Conservation (phyloP, 2,888 invertebrate genomes). For the Lithophane leautieri region DNA sequence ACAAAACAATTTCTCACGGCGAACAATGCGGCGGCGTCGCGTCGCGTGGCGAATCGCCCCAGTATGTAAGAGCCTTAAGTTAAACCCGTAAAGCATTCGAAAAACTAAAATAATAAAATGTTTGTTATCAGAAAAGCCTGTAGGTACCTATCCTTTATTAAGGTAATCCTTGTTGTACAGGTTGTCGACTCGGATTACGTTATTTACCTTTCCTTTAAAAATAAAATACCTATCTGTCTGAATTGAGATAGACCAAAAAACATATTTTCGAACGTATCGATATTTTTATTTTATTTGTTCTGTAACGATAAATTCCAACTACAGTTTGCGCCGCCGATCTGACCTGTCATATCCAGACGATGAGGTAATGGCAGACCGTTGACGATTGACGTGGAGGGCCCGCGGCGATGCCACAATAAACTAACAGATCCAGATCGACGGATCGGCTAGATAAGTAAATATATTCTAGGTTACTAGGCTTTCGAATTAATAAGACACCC, state of each 20-base stretch:
- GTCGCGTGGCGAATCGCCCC: no score
- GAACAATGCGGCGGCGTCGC: no score
- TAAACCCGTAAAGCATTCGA: background rate
- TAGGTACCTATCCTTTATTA: no score
- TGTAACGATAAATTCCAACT: background rate
- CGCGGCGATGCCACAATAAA: background rate
- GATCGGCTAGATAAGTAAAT: background rate
- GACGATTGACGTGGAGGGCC: background rate
- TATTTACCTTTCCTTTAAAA: background rate
- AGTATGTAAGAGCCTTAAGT: no score
- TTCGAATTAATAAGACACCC: background rate
- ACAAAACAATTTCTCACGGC: no score
- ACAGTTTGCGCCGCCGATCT: background rate
- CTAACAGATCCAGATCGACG: background rate
- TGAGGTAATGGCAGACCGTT: background rate
- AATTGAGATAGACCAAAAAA: background rate
- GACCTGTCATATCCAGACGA: constrained; percentile 26
- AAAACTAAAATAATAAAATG: background rate
- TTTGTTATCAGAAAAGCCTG: background rate
- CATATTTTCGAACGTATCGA: background rate
- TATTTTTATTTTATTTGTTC: background rate
- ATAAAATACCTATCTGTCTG: background rate
- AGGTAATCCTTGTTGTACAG: background rate
- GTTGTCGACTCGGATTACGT: background rate
- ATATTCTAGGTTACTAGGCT: constrained; percentile 8